Evolutionary conservation across 2,113 vertebrate species (phyloP), one percentile per base, ranked within the genome.

Genomic region (Xyliphius kryptos): DNA sequence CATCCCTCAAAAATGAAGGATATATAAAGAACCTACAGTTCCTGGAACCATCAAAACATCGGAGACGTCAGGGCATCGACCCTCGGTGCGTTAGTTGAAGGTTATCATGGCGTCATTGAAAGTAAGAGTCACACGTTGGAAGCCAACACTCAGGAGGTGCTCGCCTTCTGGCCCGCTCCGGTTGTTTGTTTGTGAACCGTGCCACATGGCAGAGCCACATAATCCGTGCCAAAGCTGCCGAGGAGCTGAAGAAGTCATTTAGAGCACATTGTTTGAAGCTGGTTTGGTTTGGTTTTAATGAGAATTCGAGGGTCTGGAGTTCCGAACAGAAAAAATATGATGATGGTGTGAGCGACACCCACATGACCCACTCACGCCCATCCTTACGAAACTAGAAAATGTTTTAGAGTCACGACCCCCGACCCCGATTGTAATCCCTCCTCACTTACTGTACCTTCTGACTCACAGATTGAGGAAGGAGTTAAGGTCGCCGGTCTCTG

Each of bases 341-440:
- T 82, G 81, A 85, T 83, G 80, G 77, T 67, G 70, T 77, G 83
- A 79, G 73, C 58, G 58, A 21, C 75, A 74, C 79, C 82, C 80
- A 74, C 68, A 70, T 78, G 80, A 74, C 59, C 61, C 69, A 74
- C 80, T 86, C 80, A 79, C 74, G 71, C 78, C 80, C 81, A 63
- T 70, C 65, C 70, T 75, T 81, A 83, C 84, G 86, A 86, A 88
- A 86, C 86, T 86, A 86, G 81, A 79, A 71, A 74, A 41, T 52
- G 63, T 77, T 74, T 75, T 81, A 82, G 78, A 85, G 79, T 71
- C 59, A 61, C 71, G 76, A 68, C 69, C 80, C 49, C 63, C 71
- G 22, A 74, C n/a, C n/a, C n/a, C n/a, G n/a, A n/a, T n/a, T n/a
- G 61, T 79, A 68, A 80, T 83, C 80, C 79, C 64, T 71, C 66